Evolutionary conservation across 2,797 vertebrate species (phyloP).

Genomic region (Catharus ustulatus): DNA sequence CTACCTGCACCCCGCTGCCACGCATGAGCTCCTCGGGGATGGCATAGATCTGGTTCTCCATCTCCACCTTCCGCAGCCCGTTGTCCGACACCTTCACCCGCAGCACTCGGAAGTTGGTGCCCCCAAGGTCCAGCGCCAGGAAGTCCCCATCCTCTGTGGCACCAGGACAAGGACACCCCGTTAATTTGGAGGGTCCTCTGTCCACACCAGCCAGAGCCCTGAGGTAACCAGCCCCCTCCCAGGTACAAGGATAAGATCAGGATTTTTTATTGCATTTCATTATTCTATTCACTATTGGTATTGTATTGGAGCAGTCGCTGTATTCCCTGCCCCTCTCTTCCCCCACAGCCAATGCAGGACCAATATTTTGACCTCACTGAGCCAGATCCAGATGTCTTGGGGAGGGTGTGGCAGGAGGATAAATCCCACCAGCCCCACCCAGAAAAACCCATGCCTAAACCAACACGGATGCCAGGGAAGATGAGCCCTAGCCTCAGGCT

Average conservation of each 20-base stretch:
- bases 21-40: constrained; percentile 92
- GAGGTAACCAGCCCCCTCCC: too few species aligned
- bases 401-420: neutral
- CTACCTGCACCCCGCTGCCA: constrained; percentile 87
- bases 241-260: accelerated
- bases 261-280: neutral
- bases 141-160: constrained; percentile 91
- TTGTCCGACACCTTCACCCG: constrained; percentile 88
- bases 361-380: neutral
- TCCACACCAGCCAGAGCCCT: accelerated
- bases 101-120: constrained; percentile 92
- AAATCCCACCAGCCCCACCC: neutral
- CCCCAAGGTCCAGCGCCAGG: constrained; percentile 91
- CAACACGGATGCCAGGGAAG: accelerated
- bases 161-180: neutral
- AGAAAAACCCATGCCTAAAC: neutral
- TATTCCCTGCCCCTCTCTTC: neutral
- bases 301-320: neutral
- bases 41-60: constrained; percentile 92
- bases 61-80: constrained; percentile 89
- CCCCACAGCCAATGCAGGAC: accelerated
- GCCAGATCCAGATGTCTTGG: too few species aligned
- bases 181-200: accelerated
- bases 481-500: neutral
- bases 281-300: accelerated